Base-by-base conservation (phyloP, 2,888 invertebrate species). In the Diarsia rubi region DNA sequence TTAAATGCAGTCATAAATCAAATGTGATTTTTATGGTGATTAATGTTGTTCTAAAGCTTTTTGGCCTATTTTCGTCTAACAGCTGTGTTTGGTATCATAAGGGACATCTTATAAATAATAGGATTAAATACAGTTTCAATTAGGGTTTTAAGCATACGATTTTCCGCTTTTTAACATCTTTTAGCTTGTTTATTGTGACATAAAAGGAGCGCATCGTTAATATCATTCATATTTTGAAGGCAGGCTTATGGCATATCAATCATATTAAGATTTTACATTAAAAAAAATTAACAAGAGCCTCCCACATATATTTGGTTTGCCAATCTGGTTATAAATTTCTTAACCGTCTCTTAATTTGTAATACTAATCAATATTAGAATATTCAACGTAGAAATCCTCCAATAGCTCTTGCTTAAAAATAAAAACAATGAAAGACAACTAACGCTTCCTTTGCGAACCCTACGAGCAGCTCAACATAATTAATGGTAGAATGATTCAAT, bases 401-500 rank as follows among this genome's bases (percentile, higher is more conserved):
- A 59, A 59, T 31, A 19, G 19, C 19, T 59, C 31, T 31, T 59
- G 19, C 31, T 19, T 11, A 9, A 3, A 9, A 11, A 31, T 4
- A 31, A 21, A 0, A 49, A 49, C 49, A 21, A 5, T 45, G 14
- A 45, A 19, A 9, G 31, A 1, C 0, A 14, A 37, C 6, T 6
- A n/a, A n/a, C 0, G 44, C 2, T 76, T 79, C 67, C 75, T 85
- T 73, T 92, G 92, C 90, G 82, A 76, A 87, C 94, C 59, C 31
- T 95, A 92, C 92, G 59, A 8, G 78, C 79, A 77, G 80, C 87
- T n/a, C n/a, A 89, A 89, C 85, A 90, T 92, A 93, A 92, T 93
- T 92, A 93, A 94, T 93, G 91, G 90, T 93, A 93, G 92, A 94
- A 90, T 92, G 93, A 94, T 93, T 93, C 93, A 93, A 95, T 95